Base-by-base conservation (phyloP, 2,113 vertebrate genomes). In the Notothenia rossii region DNA sequence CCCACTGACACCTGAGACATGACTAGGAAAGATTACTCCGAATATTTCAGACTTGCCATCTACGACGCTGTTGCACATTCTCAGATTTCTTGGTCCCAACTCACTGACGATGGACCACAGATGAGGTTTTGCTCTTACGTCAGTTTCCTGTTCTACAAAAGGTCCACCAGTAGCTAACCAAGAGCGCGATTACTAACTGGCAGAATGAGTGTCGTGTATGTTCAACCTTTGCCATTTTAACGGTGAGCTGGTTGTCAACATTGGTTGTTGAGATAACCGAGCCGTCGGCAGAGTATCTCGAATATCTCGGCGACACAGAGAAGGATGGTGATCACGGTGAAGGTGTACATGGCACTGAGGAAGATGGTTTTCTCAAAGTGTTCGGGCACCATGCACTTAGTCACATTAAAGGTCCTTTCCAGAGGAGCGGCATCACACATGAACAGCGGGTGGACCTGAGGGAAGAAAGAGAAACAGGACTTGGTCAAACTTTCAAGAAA, bases 341-440 rank as follows among this genome's bases (percentile, higher is more conserved):
- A 97, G 51, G 94, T 96, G 86, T 97, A 96, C 96, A 97, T 96
- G 79, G 96, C 96, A 81, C 96, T 96, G 86, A 97, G 96, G 91
- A 97, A 98, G 89, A 97, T 95, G 69, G 96, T 97, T 88, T 99
- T 99, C 81, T 97, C 97, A 80, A 97, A 96, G 93, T 97, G 96
- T 90, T 97, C 96, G 8, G 97, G 96, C 55, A 97, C 95, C 95
- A 96, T 95, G 87, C 96, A 96, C 79, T 84, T 95, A 12, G 94
- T 95, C 84, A 96, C 76, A 13, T 95, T 95, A 72, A 96, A 94
- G 75, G 90, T 91, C 84, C 95, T 94, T 62, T 95, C 95, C 63
- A 96, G 85, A 68, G 93, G 90, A 61, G 87, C 93, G 80, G 94
- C 93, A 73, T 97, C 94, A 77, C 96, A 97, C 89, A 89, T 91